These are phyloP conservation scores for Zaprionus obscuricornis DNA, from an alignment of 2,888 invertebrate genomes.

Conservation along the genomic window DNA sequence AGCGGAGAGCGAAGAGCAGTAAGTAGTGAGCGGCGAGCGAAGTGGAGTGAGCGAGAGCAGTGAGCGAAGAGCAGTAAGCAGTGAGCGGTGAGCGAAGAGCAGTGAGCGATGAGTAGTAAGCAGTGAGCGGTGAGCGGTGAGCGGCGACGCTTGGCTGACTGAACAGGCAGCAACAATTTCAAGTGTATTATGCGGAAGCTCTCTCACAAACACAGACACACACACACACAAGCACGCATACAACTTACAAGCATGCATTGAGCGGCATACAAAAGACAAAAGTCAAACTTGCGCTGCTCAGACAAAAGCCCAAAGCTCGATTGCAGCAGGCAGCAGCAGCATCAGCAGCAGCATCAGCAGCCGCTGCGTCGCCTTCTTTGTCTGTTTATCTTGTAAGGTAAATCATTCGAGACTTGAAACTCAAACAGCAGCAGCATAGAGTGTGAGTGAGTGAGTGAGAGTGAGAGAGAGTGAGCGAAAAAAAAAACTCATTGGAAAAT, in stretches of 20 bases:
- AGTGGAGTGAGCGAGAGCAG: background rate
- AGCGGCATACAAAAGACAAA: constrained; percentile 63
- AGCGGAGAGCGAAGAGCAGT: background rate
- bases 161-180: constrained; percentile 74
- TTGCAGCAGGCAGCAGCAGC: constrained; percentile 18
- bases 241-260: constrained; percentile 9
- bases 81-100: no score
- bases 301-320: constrained; percentile 48
- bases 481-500: constrained; percentile 4
- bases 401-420: constrained; percentile 79
- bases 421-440: constrained; percentile 62
- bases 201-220: constrained; percentile 18
- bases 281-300: constrained; percentile 72
- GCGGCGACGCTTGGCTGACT: constrained; percentile 32
- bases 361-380: constrained; percentile 17
- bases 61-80: no score
- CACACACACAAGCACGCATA: constrained; percentile 18
- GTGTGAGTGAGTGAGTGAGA: no score
- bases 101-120: background rate
- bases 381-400: constrained; percentile 77
- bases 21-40: no score
- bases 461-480: constrained; percentile 8
- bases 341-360: background rate
- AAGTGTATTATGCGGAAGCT: constrained; percentile 69
- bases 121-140: background rate